Percentiles rank a stretch among this genome's conserved stretches.
Evolutionary conservation across 1,140 invertebrate species (phyloP).

Genomic region (Cotesia glomerata): DNA sequence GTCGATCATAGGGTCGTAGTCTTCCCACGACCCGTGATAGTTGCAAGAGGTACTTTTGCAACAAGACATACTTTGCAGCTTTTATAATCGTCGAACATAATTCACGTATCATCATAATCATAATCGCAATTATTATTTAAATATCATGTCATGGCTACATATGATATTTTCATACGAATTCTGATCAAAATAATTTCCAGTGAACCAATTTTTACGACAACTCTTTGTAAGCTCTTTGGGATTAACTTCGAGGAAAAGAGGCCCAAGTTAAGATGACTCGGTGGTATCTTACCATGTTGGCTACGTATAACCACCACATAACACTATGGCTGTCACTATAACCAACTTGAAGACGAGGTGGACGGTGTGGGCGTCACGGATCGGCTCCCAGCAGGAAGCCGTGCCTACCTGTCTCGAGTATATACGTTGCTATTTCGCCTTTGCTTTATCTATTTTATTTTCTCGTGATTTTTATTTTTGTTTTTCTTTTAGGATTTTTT

Average conservation of each 20-base stretch:
- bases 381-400: conserved; percentile 51
- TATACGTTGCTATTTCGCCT: conserved; percentile 32
- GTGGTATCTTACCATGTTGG: not conserved
- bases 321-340: conserved; percentile 1
- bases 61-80: not conserved
- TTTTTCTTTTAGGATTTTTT: not conserved
- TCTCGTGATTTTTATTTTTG: not conserved
- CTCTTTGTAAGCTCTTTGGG: not conserved
- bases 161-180: not conserved
- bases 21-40: conserved; percentile 19
- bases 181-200: conserved; percentile 30
- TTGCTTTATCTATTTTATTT: not conserved
- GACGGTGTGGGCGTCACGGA: conserved; percentile 49
- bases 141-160: too few relatives aligned
- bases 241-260: too few relatives aligned
- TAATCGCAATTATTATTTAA: too few relatives aligned
- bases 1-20: conserved; percentile 7
- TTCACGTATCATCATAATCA: not conserved
- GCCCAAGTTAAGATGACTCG: not conserved
- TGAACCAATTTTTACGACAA: conserved; percentile 29
- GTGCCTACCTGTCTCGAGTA: conserved; percentile 42
- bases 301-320: not conserved
- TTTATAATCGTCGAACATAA: not conserved
- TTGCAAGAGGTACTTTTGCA: too few relatives aligned
- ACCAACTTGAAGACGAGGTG: conserved; percentile 29